Percentiles rank a stretch among this genome's conserved stretches.
Conservation (phyloP, 1,140 invertebrate species). For the Chironomus striatipennis region DNA sequence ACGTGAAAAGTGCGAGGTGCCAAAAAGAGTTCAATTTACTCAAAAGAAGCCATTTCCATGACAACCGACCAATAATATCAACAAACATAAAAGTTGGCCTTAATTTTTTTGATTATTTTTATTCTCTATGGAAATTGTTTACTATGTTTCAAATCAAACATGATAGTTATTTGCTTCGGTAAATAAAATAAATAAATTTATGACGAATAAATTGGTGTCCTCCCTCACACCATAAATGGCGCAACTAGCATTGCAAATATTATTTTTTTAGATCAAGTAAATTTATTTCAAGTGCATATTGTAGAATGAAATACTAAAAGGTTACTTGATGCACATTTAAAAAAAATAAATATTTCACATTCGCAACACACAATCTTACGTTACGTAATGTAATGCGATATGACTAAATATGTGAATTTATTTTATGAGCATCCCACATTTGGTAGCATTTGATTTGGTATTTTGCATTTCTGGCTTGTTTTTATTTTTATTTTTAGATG, state of each 20-base stretch:
- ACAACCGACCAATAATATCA: background rate
- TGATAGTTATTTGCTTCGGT: too few species aligned
- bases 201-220: background rate
- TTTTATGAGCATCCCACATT: too few species aligned
- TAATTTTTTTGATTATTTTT: background rate
- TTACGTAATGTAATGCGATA: too few species aligned
- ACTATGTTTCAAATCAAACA: background rate
- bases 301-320: background rate
- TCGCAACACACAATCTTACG: too few species aligned
- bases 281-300: slow-evolving; percentile 20
- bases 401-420: too few species aligned
- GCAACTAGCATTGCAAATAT: background rate
- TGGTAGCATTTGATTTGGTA: too few species aligned
- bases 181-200: too few species aligned
- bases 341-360: background rate
- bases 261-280: background rate
- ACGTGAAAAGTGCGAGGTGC: background rate
- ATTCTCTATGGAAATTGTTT: background rate
- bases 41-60: background rate
- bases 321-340: slow-evolving; percentile 17
- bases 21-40: background rate
- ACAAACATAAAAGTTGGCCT: background rate
- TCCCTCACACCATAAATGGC: background rate
- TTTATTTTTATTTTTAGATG: too few species aligned
- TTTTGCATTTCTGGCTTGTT: too few species aligned